These are phyloP conservation scores for Anoncus sp. DNA, from an alignment of 2,888 invertebrate genomes.

Conservation along the genomic window DNA sequence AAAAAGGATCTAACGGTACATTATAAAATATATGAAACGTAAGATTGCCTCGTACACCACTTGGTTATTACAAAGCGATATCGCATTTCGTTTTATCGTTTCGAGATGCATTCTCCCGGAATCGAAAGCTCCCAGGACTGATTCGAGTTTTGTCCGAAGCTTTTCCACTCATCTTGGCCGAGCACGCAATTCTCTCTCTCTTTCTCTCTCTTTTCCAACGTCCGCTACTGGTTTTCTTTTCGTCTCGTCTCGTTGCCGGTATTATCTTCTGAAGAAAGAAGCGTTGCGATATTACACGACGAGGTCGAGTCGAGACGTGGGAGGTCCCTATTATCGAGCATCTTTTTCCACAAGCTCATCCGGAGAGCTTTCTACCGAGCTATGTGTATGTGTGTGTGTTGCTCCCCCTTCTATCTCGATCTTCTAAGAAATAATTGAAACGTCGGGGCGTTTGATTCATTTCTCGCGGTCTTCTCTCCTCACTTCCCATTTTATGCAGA, in stretches of 20 bases:
- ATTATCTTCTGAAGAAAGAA: conserved; percentile 52
- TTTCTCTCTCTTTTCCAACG: neutral
- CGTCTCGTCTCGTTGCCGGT: neutral
- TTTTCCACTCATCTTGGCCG: conserved; percentile 28
- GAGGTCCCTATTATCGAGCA: conserved; percentile 30
- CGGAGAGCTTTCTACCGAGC: conserved; percentile 38
- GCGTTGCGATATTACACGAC: conserved; percentile 47
- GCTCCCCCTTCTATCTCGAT: conserved; percentile 43
- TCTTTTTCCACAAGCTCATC: conserved; percentile 52
- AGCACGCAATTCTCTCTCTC: conserved; percentile 49
- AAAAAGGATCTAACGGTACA: conserved; percentile 10
- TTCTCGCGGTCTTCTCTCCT: conserved; percentile 78
- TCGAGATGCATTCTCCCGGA: conserved; percentile 39
- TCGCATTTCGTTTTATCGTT: conserved; percentile 49
- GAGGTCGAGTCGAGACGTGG: conserved; percentile 24
- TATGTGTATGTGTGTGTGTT: conserved; percentile 32
- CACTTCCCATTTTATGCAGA: conserved; percentile 79
- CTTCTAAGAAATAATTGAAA: conserved; percentile 82
- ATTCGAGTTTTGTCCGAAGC: conserved; percentile 33
- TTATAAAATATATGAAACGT: conserved; percentile 18
- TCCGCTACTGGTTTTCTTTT: neutral
- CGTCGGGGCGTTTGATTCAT: conserved; percentile 81
- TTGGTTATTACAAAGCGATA: conserved; percentile 31
- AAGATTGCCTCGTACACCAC: conserved; percentile 1
- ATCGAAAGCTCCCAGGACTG: conserved; percentile 31